Evolutionary conservation across 2,797 vertebrate species (phyloP).

Genomic region (Mus minutoides): DNA sequence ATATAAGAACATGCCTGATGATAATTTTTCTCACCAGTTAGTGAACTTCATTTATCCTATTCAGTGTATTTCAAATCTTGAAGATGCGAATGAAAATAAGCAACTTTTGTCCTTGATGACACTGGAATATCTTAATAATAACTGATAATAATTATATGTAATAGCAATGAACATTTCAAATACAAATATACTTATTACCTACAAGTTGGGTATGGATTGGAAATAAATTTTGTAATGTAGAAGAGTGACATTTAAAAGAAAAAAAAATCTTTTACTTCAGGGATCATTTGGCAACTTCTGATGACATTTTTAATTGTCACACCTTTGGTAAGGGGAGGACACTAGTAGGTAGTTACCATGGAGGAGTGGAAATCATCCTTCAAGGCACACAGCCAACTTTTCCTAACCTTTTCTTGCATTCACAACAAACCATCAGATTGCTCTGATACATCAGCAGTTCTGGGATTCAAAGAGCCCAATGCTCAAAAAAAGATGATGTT

Average conservation of each 20-base stretch:
- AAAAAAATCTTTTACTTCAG: not conserved
- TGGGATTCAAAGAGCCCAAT: not conserved
- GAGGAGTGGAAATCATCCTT: not conserved
- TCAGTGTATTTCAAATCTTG: not conserved
- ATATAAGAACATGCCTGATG: not conserved
- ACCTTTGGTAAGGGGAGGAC: rapidly evolving
- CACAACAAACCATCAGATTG: not conserved
- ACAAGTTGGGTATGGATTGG: not conserved
- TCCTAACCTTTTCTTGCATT: not conserved
- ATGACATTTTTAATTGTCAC: not conserved
- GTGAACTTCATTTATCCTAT: not conserved
- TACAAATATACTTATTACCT: not conserved
- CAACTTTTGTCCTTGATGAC: not conserved
- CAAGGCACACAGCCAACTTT: not conserved
- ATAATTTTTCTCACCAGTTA: not conserved
- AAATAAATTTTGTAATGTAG: not conserved
- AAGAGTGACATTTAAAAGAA: not conserved
- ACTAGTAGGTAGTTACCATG: not conserved
- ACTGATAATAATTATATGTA: not conserved
- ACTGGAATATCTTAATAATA: not conserved
- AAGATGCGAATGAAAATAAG: not conserved
- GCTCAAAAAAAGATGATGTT: not conserved
- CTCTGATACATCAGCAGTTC: not conserved
- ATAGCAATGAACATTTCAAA: not conserved
- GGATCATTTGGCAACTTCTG: not conserved